Evolutionary conservation across 2,113 vertebrate species (phyloP), one percentile per base, ranked within the genome.

Genomic region (Vanacampus margaritifer): DNA sequence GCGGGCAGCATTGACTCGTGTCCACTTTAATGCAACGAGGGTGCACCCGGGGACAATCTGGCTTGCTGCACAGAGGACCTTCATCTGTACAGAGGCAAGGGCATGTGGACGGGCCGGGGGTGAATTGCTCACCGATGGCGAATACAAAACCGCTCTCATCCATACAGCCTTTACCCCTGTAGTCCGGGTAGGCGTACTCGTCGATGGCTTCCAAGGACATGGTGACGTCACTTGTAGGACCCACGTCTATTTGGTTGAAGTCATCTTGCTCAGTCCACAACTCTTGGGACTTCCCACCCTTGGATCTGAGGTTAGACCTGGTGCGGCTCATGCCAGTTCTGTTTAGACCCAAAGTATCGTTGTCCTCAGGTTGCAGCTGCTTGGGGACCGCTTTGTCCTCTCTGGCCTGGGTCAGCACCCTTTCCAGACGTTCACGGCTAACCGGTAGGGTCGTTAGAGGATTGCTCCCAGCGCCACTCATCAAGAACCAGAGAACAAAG

Each of bases 51-150:
- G 97, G 97, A 80, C 97, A 99, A 82, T 98, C 96, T 0, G 97
- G 97, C 80, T 97, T 94, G 68, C 92, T 90, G 82, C 97, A 98
- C 63, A 98, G 83, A 0, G 97, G 97, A 2, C 97, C 97, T 81
- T 99, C 97, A n/a, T 98, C 96, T 0, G 97, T 99, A 88, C 97
- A 99, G 54, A 98, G 91, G 84, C 97, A 99, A 12, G 97, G 97
- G 84, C 97, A 99, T 7, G 96, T 93, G 0, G 97, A 96, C 0
- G 96, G 95, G 35, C 97, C 96, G 0, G 97, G 97, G 0, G 95
- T 94, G 54, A 99, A 98, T 88, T 96, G 92, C 84, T 99, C 97
- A 0, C 97, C 97, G 5, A 99, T 97, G 61, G 95, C 95, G 0
- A 96, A 99, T 70, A 98, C 95, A 73, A 98, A 99, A 79, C 97